Evolutionary conservation across 2,888 invertebrate species (phyloP).

Genomic region (Nemoura dubitans): DNA sequence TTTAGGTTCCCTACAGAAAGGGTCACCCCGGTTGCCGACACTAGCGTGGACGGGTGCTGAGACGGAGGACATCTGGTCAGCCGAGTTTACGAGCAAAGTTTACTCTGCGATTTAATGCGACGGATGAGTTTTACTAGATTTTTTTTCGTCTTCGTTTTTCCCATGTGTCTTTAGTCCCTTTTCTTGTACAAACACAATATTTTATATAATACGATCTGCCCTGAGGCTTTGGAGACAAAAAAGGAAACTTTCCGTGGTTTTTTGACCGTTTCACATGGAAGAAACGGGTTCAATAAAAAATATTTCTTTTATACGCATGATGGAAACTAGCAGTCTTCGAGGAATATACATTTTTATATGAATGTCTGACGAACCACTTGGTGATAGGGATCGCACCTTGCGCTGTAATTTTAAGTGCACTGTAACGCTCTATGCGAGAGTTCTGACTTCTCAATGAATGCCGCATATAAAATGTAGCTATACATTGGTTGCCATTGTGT

Average conservation of each 20-base stretch:
- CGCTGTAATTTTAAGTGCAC: too few relatives aligned
- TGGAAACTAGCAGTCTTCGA: not conserved
- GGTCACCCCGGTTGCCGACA: too few relatives aligned
- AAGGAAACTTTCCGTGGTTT: not conserved
- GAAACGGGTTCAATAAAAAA: not conserved
- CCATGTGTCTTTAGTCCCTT: not conserved
- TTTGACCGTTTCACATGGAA: not conserved
- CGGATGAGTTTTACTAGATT: slow-evolving; percentile 4
- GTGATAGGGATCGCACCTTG: too few relatives aligned
- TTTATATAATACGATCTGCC: not conserved
- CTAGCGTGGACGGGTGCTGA: not conserved
- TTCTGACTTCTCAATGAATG: too few relatives aligned
- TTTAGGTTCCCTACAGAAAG: too few relatives aligned
- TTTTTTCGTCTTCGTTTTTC: not conserved
- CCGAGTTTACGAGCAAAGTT: not conserved
- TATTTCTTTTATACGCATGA: not conserved
- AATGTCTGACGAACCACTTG: too few relatives aligned
- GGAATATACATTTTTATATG: not conserved
- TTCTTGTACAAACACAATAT: slow-evolving; percentile 4
- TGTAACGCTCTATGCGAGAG: too few relatives aligned
- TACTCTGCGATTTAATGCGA: slow-evolving; percentile 1
- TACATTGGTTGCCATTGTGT: not conserved
- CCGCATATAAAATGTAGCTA: too few relatives aligned
- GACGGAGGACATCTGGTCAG: not conserved
- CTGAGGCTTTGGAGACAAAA: not conserved